Percentiles rank a stretch among this genome's conserved stretches.
Evolutionary conservation across 2,888 invertebrate species (phyloP).

Genomic region (Dynastes hyllus): DNA sequence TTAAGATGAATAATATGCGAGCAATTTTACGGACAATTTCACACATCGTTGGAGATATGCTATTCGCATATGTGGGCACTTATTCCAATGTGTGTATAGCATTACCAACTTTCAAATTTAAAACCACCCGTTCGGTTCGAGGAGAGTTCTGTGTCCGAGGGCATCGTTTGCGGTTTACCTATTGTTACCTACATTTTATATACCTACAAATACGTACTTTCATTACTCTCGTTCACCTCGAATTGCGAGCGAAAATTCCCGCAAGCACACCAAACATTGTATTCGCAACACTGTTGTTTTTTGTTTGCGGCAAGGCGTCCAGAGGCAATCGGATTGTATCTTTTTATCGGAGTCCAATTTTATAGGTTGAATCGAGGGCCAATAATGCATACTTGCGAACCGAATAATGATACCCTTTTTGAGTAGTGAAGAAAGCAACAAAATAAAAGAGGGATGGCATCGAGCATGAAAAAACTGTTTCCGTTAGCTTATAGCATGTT

Average conservation of each 20-base stretch:
- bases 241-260: not conserved
- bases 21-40: slow-evolving; percentile 64
- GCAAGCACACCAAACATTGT: not conserved
- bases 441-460: too few relatives aligned
- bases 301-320: not conserved
- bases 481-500: too few relatives aligned
- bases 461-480: too few relatives aligned
- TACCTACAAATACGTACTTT: not conserved
- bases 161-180: slow-evolving; percentile 58
- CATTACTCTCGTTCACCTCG: not conserved
- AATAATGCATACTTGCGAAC: too few relatives aligned
- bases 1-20: slow-evolving; percentile 11
- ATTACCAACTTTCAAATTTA: slow-evolving; percentile 63
- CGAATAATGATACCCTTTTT: too few relatives aligned
- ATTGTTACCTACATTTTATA: slow-evolving; percentile 25
- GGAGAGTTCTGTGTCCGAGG: slow-evolving; percentile 52
- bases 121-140: slow-evolving; percentile 55
- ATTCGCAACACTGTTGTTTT: not conserved
- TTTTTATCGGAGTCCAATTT: slow-evolving; percentile 3
- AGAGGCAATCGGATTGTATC: not conserved
- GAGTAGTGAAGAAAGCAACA: too few relatives aligned
- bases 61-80: not conserved
- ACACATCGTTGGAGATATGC: slow-evolving; percentile 62
- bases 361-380: too few relatives aligned
- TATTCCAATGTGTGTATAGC: slow-evolving; percentile 12